Evolutionary conservation across 2,888 invertebrate species (phyloP), one percentile per base, ranked within the genome.

Genomic region (Drosophila colorata): DNA sequence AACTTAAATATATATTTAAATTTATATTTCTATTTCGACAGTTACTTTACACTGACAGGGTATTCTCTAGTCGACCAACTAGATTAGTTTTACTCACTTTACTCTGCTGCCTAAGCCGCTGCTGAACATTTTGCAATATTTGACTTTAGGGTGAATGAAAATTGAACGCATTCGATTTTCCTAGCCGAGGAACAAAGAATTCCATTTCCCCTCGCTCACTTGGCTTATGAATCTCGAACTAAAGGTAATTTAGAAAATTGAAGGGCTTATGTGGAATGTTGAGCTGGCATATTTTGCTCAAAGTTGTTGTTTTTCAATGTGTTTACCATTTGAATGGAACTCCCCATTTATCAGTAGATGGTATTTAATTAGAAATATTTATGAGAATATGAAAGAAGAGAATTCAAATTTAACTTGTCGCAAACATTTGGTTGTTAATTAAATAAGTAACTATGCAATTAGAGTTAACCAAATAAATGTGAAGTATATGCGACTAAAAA

Each of bases 91-190:
- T 9, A 8, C 28, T 9, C 9, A 11, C 16, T 31, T 20, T 14
- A 0, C 0, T 11, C 0, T 4, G 37, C 11, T 49, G 1, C 48
- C 11, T n/a, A 35, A 16, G 9, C 20, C 20, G 48, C 28, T 49
- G 44, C 44, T 33, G 25, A 51, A 31, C 23, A 40, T 40, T 65
- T 48, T 38, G 23, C 23, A 68, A 77, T 77, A 55, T 58, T 56
- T 69, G 57, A 66, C 68, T 83, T 78, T 63, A 64, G 37, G 31
- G n/a, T 60, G 74, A 73, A 65, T 67, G 66, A 70, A 75, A 73
- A 65, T 66, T 64, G 72, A 40, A 52, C 43, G 20, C 63, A 56
- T 66, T 56, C 59, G 31, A 59, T 69, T 57, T 46, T 43, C 13
- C 44, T 16, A 53, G 44, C 18, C 20, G 16, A 18, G 25, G 13